A percentile compares a stretch with the other conserved stretches of the same genome.
These are phyloP conservation scores for Tenodera sinensis DNA, from an alignment of 2,888 invertebrate species.

Conservation along the genomic window DNA sequence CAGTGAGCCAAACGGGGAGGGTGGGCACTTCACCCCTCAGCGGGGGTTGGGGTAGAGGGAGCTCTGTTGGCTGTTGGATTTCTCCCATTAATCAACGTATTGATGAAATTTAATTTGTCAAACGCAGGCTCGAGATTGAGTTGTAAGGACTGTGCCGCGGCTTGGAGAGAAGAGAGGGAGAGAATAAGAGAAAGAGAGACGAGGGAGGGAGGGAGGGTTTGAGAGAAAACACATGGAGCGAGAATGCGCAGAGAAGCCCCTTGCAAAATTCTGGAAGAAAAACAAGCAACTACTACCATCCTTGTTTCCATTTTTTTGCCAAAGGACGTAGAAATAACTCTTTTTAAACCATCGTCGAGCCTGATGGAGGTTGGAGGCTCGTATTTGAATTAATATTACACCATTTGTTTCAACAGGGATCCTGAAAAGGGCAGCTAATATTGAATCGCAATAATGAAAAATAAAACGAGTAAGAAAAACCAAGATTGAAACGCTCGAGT, in stretches of 20 bases:
- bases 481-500: background rate
- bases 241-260: background rate
- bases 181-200: background rate
- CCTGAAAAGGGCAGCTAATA: background rate
- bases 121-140: slow-evolving; percentile 31
- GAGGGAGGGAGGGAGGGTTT: background rate
- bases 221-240: background rate
- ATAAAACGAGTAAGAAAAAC: background rate
- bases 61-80: slow-evolving; percentile 19
- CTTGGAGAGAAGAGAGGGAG: background rate
- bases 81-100: slow-evolving; percentile 33
- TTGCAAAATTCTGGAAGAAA: background rate
- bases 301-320: background rate
- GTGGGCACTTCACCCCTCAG: slow-evolving; percentile 11
- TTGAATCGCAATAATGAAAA: background rate
- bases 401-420: background rate
- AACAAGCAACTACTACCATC: background rate
- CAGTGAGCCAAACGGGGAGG: slow-evolving; percentile 15
- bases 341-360: background rate
- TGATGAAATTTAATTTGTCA: slow-evolving; percentile 35
- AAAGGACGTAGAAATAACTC: background rate
- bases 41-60: background rate
- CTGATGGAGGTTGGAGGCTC: too few relatives aligned
- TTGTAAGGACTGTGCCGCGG: slow-evolving; percentile 17
- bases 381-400: background rate